phyloP scores from a whole-genome alignment of 2,888 invertebrate species.

The Lepidonotus clava region DNA sequence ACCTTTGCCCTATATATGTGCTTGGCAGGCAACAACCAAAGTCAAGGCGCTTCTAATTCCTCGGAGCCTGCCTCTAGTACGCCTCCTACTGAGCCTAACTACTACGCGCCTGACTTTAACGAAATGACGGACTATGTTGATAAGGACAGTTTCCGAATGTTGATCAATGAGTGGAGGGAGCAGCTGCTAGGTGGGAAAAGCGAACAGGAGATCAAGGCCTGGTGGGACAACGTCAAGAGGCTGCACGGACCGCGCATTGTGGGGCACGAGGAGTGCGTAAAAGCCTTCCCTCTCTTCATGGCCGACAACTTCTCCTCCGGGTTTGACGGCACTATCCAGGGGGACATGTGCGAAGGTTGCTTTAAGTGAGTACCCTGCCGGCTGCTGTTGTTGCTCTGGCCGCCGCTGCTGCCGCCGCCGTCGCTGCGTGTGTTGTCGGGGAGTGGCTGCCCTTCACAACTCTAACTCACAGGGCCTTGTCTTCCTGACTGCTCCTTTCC shows the following conservation, averaged over 20 bases:
- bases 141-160: not conserved
- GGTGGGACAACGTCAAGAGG: slow-evolving; percentile 44
- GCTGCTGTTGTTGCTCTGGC: not conserved
- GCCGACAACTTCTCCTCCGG: slow-evolving; percentile 40
- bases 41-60: not conserved
- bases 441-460: too few relatives aligned
- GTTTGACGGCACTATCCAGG: not conserved
- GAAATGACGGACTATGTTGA: slow-evolving; percentile 39
- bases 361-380: slow-evolving; percentile 26
- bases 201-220: slow-evolving; percentile 28
- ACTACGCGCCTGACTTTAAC: slow-evolving; percentile 47
- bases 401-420: not conserved
- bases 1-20: slow-evolving; percentile 21
- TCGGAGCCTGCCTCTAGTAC: not conserved
- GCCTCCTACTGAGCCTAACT: slow-evolving; percentile 5
- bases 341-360: not conserved
- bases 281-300: slow-evolving; percentile 39
- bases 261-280: slow-evolving; percentile 51
- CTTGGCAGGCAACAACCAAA: slow-evolving; percentile 47
- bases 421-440: not conserved
- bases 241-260: slow-evolving; percentile 49
- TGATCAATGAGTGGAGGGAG: slow-evolving; percentile 30
- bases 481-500: too few relatives aligned
- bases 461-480: too few relatives aligned
- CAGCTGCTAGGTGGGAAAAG: not conserved